Evolutionary conservation across 2,888 invertebrate species (phyloP).

Genomic region (Rhagophthalmus giganteus): DNA sequence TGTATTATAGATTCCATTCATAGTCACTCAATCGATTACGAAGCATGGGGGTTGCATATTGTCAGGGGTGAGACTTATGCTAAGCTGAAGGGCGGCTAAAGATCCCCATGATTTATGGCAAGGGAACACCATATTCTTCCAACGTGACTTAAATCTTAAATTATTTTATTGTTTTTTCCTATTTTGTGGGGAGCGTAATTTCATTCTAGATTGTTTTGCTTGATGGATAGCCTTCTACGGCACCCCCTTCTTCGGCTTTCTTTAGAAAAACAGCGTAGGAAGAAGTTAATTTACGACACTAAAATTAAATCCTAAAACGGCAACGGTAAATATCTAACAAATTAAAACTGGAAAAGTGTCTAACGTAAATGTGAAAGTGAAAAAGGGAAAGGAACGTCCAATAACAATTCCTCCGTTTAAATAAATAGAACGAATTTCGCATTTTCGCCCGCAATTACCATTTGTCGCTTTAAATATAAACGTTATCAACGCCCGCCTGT

Average conservation of each 20-base stretch:
- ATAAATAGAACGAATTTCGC: no score
- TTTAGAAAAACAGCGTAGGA: slow-evolving; percentile 2
- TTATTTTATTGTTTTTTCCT: slow-evolving; percentile 55
- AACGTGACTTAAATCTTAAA: slow-evolving; percentile 55
- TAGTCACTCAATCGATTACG: slow-evolving; percentile 43
- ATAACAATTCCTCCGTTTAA: no score
- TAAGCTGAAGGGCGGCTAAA: slow-evolving; percentile 43
- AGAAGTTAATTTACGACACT: no score
- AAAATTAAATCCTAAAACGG: no score
- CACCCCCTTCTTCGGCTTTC: background rate
- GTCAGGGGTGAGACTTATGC: slow-evolving; percentile 38
- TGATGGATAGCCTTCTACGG: slow-evolving; percentile 24
- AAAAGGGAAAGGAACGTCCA: no score
- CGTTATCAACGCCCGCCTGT: no score
- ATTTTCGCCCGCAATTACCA: no score
- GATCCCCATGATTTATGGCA: slow-evolving; percentile 53
- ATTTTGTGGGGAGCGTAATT: slow-evolving; percentile 33
- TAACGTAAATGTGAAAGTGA: no score
- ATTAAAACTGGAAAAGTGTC: no score
- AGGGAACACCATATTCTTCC: slow-evolving; percentile 49
- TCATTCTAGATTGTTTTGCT: slow-evolving; percentile 30
- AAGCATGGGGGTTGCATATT: slow-evolving; percentile 34
- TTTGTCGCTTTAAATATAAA: no score
- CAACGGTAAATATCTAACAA: no score
- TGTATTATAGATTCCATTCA: slow-evolving; percentile 43